Evolutionary conservation across 2,797 vertebrate genomes (phyloP), one percentile per base, ranked within the genome.

Genomic region (Selene dorsalis): DNA sequence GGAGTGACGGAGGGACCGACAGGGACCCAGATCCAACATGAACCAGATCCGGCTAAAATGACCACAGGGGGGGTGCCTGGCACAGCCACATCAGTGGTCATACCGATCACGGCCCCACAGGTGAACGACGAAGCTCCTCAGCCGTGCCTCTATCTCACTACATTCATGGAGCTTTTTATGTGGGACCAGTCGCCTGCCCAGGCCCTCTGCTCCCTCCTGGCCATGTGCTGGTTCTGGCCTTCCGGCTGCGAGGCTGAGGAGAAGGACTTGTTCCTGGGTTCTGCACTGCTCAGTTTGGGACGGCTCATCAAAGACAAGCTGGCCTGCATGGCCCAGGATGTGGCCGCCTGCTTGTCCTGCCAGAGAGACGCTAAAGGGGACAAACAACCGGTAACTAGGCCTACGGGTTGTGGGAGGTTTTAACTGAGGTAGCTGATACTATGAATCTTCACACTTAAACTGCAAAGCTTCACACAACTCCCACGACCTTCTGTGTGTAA

Each of bases 141-240:
- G 65, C 71, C 87, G 1, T 85, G 92, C 83, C 85, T 93, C 68
- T 86, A 80, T 82, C 87, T 94, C 74, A 41, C 87, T 65, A 69
- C 91, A 35, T 74, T 94, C 17, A 75, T 88, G 0, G 85, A 92
- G 82, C 84, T 93, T 45, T 92, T 93, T 3, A 69, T 83, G 66
- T 57, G 52, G 38, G 90, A 94, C 59, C 90, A 73, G 73, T 88
- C 88, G 0, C 93, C 91, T 0, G 88, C 63, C 22, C 88, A 89
- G 66, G 86, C 90, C 38, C 72, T 91, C 38, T 85, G 87, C 75
- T 91, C 93, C 16, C 72, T 94, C 56, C 71, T 94, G 16, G 79
- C 93, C 75, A 92, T 91, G 92, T 90, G 87, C 82, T 94, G 93
- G 86, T 91, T 91, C 82, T 93, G 94, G 93, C 87, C 89, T 0